phyloP scores from a whole-genome alignment of 2,113 vertebrate species.

The Thymallus thymallus region DNA sequence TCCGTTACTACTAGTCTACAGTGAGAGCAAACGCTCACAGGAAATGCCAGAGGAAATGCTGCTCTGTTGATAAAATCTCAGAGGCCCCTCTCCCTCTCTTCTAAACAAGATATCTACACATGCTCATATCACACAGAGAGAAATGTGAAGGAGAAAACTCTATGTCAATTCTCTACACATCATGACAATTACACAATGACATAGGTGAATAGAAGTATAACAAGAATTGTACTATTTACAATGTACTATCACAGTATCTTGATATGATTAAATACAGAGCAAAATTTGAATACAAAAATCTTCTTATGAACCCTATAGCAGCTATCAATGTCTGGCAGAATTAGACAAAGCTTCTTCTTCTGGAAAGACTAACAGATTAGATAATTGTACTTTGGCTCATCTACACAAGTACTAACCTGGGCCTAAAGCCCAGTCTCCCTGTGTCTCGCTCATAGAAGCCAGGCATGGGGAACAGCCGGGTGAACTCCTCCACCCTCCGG shows the following conservation, averaged over 20 bases:
- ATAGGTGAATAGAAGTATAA: too few species aligned
- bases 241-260: not conserved
- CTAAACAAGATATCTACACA: not conserved
- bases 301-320: not conserved
- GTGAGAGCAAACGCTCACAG: not conserved
- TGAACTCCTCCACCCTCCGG: not conserved
- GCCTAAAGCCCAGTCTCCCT: not conserved
- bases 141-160: not conserved
- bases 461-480: slow-evolving; percentile 1
- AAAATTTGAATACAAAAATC: not conserved
- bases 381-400: not conserved
- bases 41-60: not conserved
- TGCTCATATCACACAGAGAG: not conserved
- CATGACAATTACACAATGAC: too few species aligned
- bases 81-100: not conserved
- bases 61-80: not conserved
- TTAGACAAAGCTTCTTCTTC: too few species aligned
- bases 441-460: not conserved
- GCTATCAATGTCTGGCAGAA: too few species aligned
- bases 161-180: too few species aligned
- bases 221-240: not conserved
- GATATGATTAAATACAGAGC: too few species aligned
- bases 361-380: too few species aligned
- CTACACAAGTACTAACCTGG: not conserved
- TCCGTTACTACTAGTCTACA: not conserved